Evolutionary conservation across 2,797 vertebrate species (phyloP).

Genomic region (Glossophaga mutica): DNA sequence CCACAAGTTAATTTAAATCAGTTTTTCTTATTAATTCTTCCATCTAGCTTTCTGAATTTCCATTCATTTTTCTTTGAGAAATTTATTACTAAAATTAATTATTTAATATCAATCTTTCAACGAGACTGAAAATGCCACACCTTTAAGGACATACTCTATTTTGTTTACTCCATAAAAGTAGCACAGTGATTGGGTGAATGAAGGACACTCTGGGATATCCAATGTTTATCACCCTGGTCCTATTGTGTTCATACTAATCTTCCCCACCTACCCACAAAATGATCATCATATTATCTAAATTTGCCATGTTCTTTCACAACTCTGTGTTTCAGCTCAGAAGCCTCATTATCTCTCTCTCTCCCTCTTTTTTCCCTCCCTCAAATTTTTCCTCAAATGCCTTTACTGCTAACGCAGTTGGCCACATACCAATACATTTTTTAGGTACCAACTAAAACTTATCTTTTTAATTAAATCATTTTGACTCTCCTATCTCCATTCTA

Average conservation of each 20-base stretch:
- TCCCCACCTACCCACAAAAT: not conserved
- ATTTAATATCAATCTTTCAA: not conserved
- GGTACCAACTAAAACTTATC: not conserved
- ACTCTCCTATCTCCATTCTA: not conserved
- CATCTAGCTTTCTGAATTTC: not conserved
- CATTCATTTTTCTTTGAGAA: not conserved
- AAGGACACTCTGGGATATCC: not conserved
- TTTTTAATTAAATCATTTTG: not conserved
- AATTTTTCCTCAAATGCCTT: not conserved
- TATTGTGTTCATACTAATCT: not conserved
- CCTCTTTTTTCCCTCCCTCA: not conserved
- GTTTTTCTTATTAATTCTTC: not conserved
- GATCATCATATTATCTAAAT: not conserved
- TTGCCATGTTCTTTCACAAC: not conserved
- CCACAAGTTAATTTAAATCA: not conserved
- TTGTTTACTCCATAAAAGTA: not conserved
- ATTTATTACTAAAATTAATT: not conserved
- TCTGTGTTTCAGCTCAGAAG: not conserved
- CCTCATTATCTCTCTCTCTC: not conserved
- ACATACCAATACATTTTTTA: not conserved
- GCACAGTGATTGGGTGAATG: not conserved
- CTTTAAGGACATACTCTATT: not conserved
- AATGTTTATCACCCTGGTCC: fast-evolving
- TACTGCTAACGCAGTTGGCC: not conserved
- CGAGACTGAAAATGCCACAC: not conserved